Percentiles rank a stretch among this genome's conserved stretches.
Evolutionary conservation across 23 tunicate genomes (phyloP).

Genomic region (Phallusia fumigata): DNA sequence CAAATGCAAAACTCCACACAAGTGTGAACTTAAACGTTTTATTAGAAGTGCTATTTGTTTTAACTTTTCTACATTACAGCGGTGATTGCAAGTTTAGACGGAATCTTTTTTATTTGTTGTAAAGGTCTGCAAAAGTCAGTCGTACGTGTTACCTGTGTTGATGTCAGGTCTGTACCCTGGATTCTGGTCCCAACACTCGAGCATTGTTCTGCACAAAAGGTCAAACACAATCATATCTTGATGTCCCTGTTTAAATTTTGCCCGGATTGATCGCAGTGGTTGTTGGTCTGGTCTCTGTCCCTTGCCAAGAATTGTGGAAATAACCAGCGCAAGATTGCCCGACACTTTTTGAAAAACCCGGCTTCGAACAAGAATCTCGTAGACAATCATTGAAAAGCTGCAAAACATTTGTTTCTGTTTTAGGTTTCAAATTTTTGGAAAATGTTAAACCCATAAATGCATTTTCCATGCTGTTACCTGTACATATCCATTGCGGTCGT

Average conservation of each 20-base stretch:
- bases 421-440: not conserved
- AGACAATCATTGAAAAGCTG: slow-evolving; percentile 60
- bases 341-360: slow-evolving; percentile 38
- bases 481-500: slow-evolving; percentile 57
- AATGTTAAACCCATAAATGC: not conserved
- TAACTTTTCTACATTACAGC: too few species aligned
- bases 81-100: too few species aligned
- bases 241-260: slow-evolving; percentile 8
- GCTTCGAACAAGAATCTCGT: slow-evolving; percentile 37
- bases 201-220: slow-evolving; percentile 24
- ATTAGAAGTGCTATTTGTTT: too few species aligned
- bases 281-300: slow-evolving; percentile 46
- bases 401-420: not conserved
- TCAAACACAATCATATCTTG: slow-evolving; percentile 35
- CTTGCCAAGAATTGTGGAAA: slow-evolving; percentile 41
- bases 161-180: slow-evolving; percentile 18
- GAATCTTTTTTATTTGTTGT: too few species aligned
- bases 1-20: too few species aligned
- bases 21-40: too few species aligned
- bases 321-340: slow-evolving; percentile 41
- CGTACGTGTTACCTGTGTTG: too few species aligned
- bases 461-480: slow-evolving; percentile 15
- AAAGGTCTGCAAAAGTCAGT: too few species aligned
- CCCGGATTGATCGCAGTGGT: slow-evolving; percentile 15
- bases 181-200: slow-evolving; percentile 51